Base-by-base conservation (phyloP, 2,113 vertebrate species). In the Brachyistius frenatus region DNA sequence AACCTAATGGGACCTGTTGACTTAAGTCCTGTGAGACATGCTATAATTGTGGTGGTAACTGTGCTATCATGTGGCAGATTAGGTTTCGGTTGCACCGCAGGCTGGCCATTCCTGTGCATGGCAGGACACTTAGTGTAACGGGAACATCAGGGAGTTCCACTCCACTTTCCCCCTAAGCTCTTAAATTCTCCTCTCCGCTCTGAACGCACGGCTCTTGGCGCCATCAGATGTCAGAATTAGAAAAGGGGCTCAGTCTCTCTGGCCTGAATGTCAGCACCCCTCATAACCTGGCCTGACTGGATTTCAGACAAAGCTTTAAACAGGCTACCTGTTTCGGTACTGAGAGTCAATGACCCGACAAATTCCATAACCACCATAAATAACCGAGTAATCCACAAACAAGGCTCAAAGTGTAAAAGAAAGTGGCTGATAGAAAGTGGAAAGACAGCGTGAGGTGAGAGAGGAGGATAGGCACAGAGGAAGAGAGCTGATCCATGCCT, bases 401-500 rank as follows among this genome's bases (percentile, higher is more conserved):
- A 58, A 3, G 7, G 33, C 32, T 57, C 37, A 64, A 82, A 64
- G 39, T 65, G 33, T 55, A 49, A 46, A 72, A 7, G 14, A 49
- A 16, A 36, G 36, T 5, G 5, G 5, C 2, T 23, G 66, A 72
- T 30, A 73, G 35, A 71, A 67, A 84, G 60, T 30, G 74, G 44
- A 69, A 62, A 52, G 39, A 67, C 4, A 85, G 47, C 31, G 32
- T 64, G 58, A 76, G 14, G 49, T 55, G 35, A 70, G 49, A 53
- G 60, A 73, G 35, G 52, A 64, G 30, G 55, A 70, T 10, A 55
- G 5, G 47, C 53, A 53, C 32, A 73, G 36, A 62, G 46, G 60
- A 73, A 66, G 63, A 82, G 57, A 73, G 57, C 30, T 53, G 76
- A 76, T 76, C 80, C 95, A 81, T 97, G 97, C 96, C 96, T 97